Conservation (phyloP, 2,797 vertebrate genomes). For the Lepilemur septentrionalis region DNA sequence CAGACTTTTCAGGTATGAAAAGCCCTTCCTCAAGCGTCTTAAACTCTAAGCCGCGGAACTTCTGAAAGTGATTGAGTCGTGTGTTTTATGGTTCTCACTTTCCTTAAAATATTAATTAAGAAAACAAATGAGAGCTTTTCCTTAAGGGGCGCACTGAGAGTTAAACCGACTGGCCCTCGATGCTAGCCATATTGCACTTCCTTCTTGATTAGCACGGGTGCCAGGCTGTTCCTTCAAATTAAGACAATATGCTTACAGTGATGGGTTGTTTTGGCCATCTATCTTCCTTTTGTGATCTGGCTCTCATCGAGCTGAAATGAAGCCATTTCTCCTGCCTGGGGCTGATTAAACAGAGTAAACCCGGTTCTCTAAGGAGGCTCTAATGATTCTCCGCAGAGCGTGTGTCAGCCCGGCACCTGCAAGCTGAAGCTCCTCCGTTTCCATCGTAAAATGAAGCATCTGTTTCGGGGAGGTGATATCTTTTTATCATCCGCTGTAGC, state of each 20-base stretch:
- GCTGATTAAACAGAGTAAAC: constrained; percentile 94
- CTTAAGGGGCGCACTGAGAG: constrained; percentile 46
- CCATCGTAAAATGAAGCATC: constrained; percentile 90
- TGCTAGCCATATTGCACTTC: constrained; percentile 69
- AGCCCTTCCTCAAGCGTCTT: not conserved
- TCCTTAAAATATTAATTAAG: constrained; percentile 66
- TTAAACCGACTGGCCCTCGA: constrained; percentile 63
- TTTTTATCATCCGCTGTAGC: constrained; percentile 78
- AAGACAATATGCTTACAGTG: constrained; percentile 84
- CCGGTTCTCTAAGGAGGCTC: constrained; percentile 83
- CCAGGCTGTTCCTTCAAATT: constrained; percentile 84
- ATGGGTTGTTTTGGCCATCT: constrained; percentile 80
- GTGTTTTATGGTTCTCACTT: not conserved
- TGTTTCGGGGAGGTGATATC: constrained; percentile 85
- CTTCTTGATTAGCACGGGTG: constrained; percentile 74
- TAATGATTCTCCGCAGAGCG: constrained; percentile 85
- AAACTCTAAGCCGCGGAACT: not conserved
- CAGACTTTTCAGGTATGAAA: not conserved
- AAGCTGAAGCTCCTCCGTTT: constrained; percentile 88
- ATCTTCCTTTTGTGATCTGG: constrained; percentile 84
- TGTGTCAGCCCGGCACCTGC: constrained; percentile 91
- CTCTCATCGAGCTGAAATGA: constrained; percentile 95
- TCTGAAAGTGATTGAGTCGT: constrained; percentile 43
- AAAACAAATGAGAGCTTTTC: constrained; percentile 68
- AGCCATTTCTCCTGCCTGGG: constrained; percentile 94